Evolutionary conservation across 2,888 invertebrate species (phyloP).

Genomic region (Cheilosia scutellata): DNA sequence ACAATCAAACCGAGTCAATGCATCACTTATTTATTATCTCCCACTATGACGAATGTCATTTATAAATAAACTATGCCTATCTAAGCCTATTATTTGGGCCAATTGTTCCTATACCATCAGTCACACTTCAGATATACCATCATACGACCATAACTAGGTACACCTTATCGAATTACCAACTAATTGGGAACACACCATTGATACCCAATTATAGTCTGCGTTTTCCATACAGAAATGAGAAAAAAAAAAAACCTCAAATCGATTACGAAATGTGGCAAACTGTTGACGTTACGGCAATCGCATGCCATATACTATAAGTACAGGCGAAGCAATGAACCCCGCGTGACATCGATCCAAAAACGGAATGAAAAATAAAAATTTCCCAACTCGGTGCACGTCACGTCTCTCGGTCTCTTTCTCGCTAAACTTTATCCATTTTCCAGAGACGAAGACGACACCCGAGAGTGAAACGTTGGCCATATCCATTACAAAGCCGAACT

Average conservation of each 20-base stretch:
- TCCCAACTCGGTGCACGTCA: slow-evolving; percentile 30
- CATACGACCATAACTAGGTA: not conserved
- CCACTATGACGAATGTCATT: slow-evolving; percentile 38
- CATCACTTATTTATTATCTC: slow-evolving; percentile 20
- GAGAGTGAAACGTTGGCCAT: slow-evolving; percentile 45
- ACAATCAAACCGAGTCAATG: not conserved
- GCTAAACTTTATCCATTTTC: slow-evolving; percentile 35
- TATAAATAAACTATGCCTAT: slow-evolving; percentile 16
- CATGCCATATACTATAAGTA: slow-evolving; percentile 1
- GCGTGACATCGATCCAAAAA: slow-evolving; percentile 58
- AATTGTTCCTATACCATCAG: slow-evolving; percentile 18
- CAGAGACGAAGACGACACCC: not conserved
- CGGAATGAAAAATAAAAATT: slow-evolving; percentile 25
- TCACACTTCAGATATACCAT: not conserved
- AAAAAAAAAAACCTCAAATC: slow-evolving; percentile 52
- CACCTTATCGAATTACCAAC: slow-evolving; percentile 47
- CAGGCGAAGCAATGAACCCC: slow-evolving; percentile 56
- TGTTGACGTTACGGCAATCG: slow-evolving; percentile 46
- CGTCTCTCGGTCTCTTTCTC: not conserved
- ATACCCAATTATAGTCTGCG: slow-evolving; percentile 47
- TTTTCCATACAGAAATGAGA: slow-evolving; percentile 32
- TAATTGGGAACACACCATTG: slow-evolving; percentile 54
- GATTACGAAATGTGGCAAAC: slow-evolving; percentile 58
- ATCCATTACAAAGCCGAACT: slow-evolving; percentile 44
- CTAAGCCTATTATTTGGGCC: slow-evolving; percentile 21